Conservation (phyloP, 2,888 invertebrate genomes). For the Nemapogon koenigi region DNA sequence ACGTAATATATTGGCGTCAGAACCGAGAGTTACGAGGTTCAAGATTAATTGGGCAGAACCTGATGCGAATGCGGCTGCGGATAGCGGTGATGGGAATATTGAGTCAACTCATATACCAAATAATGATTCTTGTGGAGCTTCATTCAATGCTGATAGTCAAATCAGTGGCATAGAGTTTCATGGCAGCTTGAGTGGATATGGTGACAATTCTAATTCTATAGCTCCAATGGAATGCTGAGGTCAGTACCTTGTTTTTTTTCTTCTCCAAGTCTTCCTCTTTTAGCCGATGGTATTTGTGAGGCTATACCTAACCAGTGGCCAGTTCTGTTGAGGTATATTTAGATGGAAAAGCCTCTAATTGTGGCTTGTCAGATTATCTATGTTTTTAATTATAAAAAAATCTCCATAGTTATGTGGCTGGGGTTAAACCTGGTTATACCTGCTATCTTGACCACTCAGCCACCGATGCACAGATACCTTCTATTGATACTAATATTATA, state of each 20-base stretch:
- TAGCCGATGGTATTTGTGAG: no score
- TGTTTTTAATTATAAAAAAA: slow-evolving; percentile 7
- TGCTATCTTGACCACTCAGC: no score
- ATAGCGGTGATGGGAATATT: slow-evolving; percentile 39
- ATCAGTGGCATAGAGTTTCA: slow-evolving; percentile 50
- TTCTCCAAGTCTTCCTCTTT: no score
- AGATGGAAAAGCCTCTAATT: no score
- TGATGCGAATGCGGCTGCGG: slow-evolving; percentile 40
- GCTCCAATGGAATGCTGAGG: slow-evolving; percentile 69
- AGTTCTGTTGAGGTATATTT: no score
- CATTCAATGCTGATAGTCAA: slow-evolving; percentile 51
- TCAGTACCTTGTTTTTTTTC: slow-evolving; percentile 19
- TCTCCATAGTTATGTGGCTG: no score
- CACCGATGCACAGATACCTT: no score
- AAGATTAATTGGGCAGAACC: slow-evolving; percentile 97
- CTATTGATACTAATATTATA: no score
- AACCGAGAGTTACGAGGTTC: slow-evolving; percentile 92
- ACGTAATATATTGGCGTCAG: slow-evolving; percentile 84
- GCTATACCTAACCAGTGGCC: no score
- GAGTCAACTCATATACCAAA: slow-evolving; percentile 34
- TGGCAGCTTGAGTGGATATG: slow-evolving; percentile 53
- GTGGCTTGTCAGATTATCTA: background rate
- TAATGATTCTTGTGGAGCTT: slow-evolving; percentile 47
- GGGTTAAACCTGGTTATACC: no score
- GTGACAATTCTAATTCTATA: slow-evolving; percentile 69